phyloP scores from a whole-genome alignment of 2,113 vertebrate species.

The Cyanoramphus novaezelandiae region DNA sequence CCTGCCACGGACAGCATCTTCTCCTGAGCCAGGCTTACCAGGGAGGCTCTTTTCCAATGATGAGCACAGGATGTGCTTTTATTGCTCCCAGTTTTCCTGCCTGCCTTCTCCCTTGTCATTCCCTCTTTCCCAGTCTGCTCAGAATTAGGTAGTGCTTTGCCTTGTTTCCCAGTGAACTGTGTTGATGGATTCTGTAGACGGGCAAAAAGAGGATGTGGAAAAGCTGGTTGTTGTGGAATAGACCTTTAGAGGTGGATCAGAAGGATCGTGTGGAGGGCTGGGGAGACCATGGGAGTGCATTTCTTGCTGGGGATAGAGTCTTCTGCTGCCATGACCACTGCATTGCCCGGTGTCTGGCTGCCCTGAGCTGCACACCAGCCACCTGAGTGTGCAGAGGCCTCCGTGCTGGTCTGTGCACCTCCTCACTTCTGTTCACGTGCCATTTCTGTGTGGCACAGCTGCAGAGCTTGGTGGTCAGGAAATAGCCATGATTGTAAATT shows the following conservation, averaged over 20 bases:
- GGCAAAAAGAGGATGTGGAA: background rate
- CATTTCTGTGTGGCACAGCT: background rate
- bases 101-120: background rate
- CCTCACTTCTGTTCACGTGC: background rate
- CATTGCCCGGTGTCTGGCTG: background rate
- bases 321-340: accelerated
- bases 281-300: background rate
- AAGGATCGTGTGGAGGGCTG: background rate
- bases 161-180: accelerated
- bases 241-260: background rate
- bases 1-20: accelerated
- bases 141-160: background rate
- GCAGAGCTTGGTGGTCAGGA: background rate
- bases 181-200: background rate
- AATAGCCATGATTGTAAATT: background rate
- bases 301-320: background rate
- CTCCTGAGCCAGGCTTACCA: accelerated
- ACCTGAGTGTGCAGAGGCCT: background rate
- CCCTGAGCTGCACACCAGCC: background rate
- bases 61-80: background rate
- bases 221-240: background rate
- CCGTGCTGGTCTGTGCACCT: background rate
- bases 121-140: background rate
- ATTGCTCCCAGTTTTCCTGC: background rate
- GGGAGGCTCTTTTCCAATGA: background rate